Evolutionary conservation across 1,140 invertebrate species (phyloP), one percentile per base, ranked within the genome.

Genomic region (Phortica variegata): DNA sequence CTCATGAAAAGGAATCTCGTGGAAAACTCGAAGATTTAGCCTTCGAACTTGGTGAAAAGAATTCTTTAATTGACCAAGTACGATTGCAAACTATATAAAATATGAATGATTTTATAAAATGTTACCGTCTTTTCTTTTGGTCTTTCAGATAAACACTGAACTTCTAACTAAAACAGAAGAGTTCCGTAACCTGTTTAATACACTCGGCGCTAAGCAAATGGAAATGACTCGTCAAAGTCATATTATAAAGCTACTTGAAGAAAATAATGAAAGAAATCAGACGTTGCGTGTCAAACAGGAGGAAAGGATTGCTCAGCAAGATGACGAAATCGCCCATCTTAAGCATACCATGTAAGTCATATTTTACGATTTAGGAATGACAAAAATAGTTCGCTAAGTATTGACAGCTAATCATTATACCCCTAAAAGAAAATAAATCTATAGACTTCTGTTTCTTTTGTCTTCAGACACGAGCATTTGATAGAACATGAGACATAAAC

Each of bases 251-350:
- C 72, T 82, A 32, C 65, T 85, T 56, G 82, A 82, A 49, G 82
- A 84, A 36, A 83, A 84, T 49, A 81, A 84, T 37, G 73, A 78
- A 3, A 77, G 79, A n/a, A 77, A 79, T 3, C 81, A 85, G 48
- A 79, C 77, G 40, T 79, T 83, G 31, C 78, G 84, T 2, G 83
- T 81, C 8, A 78, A 83, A 5, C 78, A 85, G 29, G 83, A 85
- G 52, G 79, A 79, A 31, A 82, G 81, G 31, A 85, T 85, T 18
- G 82, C 81, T 0, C 60, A 79, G 6, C 71, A 86, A 12, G 81
- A 84, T 53, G 56, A 82, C 10, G 79, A 82, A 47, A 58, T 73
- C 8, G 33, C 37, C 0, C 37, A 56, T 2, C 31, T 73, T 0
- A 61, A 58, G 10, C 52, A 53, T 6, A 60, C 53, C 1, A 43